Percentiles rank a stretch among this genome's conserved stretches.
Evolutionary conservation across 2,113 vertebrate genomes (phyloP).

Genomic region (Leptosomus discolor): DNA sequence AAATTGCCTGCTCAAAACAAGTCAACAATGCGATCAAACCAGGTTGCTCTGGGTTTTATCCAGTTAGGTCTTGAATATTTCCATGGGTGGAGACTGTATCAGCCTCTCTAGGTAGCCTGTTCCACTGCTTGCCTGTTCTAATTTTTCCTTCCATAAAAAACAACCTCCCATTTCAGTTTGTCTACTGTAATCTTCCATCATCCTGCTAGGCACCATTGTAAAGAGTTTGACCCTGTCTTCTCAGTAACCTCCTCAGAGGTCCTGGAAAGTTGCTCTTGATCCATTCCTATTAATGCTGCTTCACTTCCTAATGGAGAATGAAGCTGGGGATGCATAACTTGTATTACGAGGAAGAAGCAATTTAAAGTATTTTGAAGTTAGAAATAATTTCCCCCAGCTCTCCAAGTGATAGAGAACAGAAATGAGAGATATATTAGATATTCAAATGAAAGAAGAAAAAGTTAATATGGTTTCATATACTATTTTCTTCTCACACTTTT

Average conservation of each 20-base stretch:
- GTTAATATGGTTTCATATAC: neutral
- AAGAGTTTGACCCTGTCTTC: neutral
- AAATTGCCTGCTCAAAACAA: neutral
- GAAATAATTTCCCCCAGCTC: neutral
- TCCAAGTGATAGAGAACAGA: neutral
- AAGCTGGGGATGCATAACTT: neutral
- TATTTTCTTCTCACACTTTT: neutral
- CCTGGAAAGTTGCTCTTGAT: neutral
- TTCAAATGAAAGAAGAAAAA: neutral
- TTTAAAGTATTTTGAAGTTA: neutral
- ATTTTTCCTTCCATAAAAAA: neutral
- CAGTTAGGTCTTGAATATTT: neutral
- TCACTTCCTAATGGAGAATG: neutral
- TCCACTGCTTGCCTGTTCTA: neutral
- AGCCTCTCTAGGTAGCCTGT: neutral
- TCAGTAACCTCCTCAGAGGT: neutral
- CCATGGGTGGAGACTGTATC: neutral
- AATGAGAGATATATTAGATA: neutral
- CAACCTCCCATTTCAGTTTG: neutral
- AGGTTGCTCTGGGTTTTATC: neutral
- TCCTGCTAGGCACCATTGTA: neutral
- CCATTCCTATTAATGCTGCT: neutral
- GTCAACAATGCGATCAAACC: neutral
- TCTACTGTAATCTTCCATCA: neutral
- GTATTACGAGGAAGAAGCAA: neutral